Conservation (phyloP, 2,888 invertebrate species). For the Flexamia atlantica region DNA sequence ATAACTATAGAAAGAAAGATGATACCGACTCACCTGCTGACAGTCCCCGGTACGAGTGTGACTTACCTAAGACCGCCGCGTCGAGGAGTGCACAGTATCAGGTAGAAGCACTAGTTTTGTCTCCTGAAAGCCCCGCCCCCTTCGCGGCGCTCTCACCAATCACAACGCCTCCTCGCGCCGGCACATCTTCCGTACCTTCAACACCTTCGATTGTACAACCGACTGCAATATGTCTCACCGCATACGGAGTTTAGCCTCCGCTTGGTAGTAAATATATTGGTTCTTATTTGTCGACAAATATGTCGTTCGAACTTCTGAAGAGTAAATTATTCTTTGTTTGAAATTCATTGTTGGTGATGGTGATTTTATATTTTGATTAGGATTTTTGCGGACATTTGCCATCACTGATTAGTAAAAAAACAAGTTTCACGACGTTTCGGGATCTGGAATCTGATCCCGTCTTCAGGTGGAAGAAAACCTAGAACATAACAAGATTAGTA, state of each 20-base stretch:
- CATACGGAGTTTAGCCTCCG: background rate
- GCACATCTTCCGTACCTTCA: conserved; percentile 1
- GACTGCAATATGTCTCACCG: background rate
- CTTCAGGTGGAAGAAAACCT: too few species aligned
- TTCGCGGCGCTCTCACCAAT: background rate
- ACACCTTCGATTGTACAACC: conserved; percentile 8
- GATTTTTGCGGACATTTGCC: too few species aligned
- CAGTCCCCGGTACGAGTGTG: background rate
- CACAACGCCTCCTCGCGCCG: background rate
- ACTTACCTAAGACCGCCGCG: background rate
- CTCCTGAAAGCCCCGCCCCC: conserved; percentile 22
- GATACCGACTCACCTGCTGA: background rate
- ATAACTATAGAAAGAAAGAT: background rate
- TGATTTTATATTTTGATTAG: too few species aligned
- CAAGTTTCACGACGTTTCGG: too few species aligned
- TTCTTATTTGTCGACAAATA: background rate
- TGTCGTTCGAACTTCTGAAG: background rate
- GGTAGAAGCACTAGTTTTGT: conserved; percentile 47
- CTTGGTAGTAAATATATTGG: background rate
- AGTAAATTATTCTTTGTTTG: background rate
- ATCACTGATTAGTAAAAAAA: too few species aligned
- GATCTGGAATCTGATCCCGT: too few species aligned
- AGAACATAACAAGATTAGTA: too few species aligned
- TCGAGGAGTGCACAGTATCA: conserved; percentile 24
- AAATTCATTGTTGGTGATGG: too few species aligned